Percentiles rank a stretch among this genome's conserved stretches.
phyloP scores from a whole-genome alignment of 2,888 invertebrate genomes.

The Drosophila neutralis region DNA sequence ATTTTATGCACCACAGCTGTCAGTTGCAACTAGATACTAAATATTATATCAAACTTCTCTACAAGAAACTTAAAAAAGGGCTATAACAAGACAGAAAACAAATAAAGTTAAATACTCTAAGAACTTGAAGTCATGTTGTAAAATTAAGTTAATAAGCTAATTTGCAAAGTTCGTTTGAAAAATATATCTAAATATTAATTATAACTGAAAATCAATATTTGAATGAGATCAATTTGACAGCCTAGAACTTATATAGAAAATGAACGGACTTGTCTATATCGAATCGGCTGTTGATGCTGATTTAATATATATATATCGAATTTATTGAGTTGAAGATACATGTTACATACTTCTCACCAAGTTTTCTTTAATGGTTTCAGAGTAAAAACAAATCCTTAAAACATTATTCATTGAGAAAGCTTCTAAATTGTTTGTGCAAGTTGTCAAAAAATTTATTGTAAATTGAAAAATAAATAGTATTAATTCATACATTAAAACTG shows the following conservation, averaged over 20 bases:
- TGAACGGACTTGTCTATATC: accelerated
- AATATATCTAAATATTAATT: neutral
- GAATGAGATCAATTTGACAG: neutral
- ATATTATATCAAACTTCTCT: neutral
- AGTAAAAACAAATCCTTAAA: accelerated
- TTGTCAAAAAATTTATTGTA: neutral
- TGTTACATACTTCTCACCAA: neutral
- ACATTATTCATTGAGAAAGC: neutral
- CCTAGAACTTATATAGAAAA: neutral
- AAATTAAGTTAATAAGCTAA: neutral
- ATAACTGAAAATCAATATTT: neutral
- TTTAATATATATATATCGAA: too few species aligned
- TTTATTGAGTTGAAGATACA: neutral
- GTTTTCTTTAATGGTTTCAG: neutral
- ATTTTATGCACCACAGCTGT: neutral
- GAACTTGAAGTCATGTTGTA: too few species aligned
- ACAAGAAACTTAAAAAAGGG: neutral
- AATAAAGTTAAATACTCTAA: too few species aligned
- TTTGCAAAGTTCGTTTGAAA: neutral
- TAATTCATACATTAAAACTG: neutral
- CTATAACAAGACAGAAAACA: neutral
- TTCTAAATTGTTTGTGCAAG: too few species aligned
- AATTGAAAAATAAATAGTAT: neutral
- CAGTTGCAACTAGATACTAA: neutral
- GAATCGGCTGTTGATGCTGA: neutral